Base-by-base conservation (phyloP, 2,113 vertebrate species). In the Platysternon megacephalum region DNA sequence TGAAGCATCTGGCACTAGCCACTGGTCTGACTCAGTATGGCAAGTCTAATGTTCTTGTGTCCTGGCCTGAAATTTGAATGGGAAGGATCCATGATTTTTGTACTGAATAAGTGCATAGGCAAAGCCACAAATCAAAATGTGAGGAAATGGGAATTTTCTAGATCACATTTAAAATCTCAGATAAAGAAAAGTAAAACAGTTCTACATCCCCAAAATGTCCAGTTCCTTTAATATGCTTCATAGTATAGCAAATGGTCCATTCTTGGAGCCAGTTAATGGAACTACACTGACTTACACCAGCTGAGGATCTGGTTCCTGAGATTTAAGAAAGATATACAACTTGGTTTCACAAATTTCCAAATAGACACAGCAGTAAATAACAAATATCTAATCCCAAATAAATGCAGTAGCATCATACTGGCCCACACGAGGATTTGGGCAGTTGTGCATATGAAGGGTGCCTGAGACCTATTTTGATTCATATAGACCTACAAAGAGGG, bases 51-150 rank as follows among this genome's bases (percentile, higher is more conserved):
- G 16, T 17, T 11, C 26, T 56, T 56, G 55, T 28, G 55, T 56
- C 76, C 72, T 82, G 78, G 48, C 22, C 82, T 85, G 80, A 90
- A 93, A 94, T 92, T 84, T 84, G 61, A 44, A 48, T 82, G 78
- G 81, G 93, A 94, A 55, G 55, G 88, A 53, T 79, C 58, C n/a
- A 35, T 26, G 11, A 85, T 52, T 52, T 24, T 35, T 8, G 26
- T 85, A 49, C 84, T 91, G 51, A 95, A 89, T 83, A 94, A 92
- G 52, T 13, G 86, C 22, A 49, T 72, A 53, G 49, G n/a, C 74
- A 74, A 11, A 92, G 83, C 56, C 65, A 90, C 56, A 96, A 83
- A 96, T 93, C 81, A 97, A 91, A 96, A 94, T n/a, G 24, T 14
- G 49, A 83, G 79, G 81, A 16, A 88, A 90, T 51, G 22, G n/a